Percentiles rank a stretch among this genome's conserved stretches.
Conservation (phyloP, 2,797 vertebrate genomes). For the Syndactyla subalaris region DNA sequence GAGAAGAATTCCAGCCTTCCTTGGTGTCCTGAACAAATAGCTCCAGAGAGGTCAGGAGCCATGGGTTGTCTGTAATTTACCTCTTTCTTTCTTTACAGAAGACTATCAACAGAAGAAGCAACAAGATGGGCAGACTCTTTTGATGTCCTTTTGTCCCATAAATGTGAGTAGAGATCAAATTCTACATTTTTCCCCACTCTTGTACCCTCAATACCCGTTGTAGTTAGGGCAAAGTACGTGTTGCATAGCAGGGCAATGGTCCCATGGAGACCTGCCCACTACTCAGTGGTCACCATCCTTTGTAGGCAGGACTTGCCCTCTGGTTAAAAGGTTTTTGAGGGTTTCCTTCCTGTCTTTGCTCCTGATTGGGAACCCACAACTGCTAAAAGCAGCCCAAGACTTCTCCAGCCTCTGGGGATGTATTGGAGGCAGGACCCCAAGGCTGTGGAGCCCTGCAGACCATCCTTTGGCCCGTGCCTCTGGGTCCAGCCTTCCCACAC, state of each 20-base stretch:
- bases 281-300: not conserved
- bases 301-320: not conserved
- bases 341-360: not conserved
- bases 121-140: constrained; percentile 94
- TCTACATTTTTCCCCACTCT: not conserved
- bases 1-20: not conserved
- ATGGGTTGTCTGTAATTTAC: not conserved
- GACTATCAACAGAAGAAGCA: constrained; percentile 92
- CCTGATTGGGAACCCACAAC: not conserved
- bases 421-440: not conserved
- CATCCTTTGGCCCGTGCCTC: fast-evolving
- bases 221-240: not conserved
- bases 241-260: not conserved
- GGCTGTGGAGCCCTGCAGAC: fast-evolving
- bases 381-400: not conserved
- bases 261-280: not conserved
- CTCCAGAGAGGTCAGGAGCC: not conserved
- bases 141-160: constrained; percentile 90
- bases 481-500: not conserved
- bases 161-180: constrained; percentile 85
- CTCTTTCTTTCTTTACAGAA: constrained; percentile 73
- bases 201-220: not conserved
- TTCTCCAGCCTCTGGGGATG: not conserved
- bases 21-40: not conserved
- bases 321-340: not conserved